Conservation (phyloP, 2,888 invertebrate genomes). For the Spisula solida region DNA sequence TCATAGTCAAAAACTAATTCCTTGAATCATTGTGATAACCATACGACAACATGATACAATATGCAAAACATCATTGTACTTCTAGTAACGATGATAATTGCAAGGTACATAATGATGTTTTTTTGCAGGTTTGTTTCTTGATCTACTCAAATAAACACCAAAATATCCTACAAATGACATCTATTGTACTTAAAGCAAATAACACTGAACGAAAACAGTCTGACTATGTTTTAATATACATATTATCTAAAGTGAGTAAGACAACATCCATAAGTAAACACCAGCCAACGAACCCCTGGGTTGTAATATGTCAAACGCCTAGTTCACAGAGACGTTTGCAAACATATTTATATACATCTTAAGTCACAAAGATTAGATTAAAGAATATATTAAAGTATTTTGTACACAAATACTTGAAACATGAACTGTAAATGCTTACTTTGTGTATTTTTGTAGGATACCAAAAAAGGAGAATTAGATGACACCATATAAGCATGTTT, state of each 20-base stretch:
- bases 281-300: slow-evolving; percentile 34
- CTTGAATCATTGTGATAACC: no score
- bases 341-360: slow-evolving; percentile 28
- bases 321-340: slow-evolving; percentile 34
- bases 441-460: slow-evolving; percentile 10
- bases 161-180: neutral
- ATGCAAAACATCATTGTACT: no score
- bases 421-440: neutral
- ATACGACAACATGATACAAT: no score
- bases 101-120: no score
- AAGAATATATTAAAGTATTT: neutral
- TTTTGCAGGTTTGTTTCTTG: no score
- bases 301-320: slow-evolving; percentile 37
- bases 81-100: no score
- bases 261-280: slow-evolving; percentile 47
- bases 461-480: neutral
- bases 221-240: slow-evolving; percentile 14
- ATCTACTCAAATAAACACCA: no score
- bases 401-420: slow-evolving; percentile 5
- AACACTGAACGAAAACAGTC: neutral
- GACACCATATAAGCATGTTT: neutral
- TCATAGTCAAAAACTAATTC: no score
- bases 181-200: neutral
- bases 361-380: neutral
- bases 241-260: slow-evolving; percentile 37